Percentiles rank a stretch among this genome's conserved stretches.
Evolutionary conservation across 2,113 vertebrate genomes (phyloP).

Genomic region (Oreochromis aureus): DNA sequence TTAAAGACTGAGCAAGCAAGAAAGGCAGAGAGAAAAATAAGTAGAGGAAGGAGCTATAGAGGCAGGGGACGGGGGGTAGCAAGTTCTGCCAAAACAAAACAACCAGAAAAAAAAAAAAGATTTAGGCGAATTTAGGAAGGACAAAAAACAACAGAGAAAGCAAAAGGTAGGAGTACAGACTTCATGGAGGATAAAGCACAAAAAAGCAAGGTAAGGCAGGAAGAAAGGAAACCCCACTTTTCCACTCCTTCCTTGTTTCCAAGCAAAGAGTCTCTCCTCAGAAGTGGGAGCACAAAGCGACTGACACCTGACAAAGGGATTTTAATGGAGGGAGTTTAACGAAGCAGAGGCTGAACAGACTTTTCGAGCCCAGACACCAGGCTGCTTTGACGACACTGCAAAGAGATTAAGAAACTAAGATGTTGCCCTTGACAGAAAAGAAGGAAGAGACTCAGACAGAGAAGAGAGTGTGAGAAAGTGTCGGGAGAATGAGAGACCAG

Average conservation of each 20-base stretch:
- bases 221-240: neutral
- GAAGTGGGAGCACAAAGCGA: neutral
- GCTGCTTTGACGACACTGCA: constrained; percentile 23
- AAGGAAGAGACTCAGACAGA: constrained; percentile 23
- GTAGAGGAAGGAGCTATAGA: constrained; percentile 38
- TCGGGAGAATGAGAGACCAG: constrained; percentile 31
- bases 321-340: constrained; percentile 10
- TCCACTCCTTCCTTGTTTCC: neutral
- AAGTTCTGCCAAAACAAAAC: constrained; percentile 23
- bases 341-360: constrained; percentile 5
- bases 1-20: constrained; percentile 51
- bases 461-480: constrained; percentile 34
- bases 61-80: neutral
- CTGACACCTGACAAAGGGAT: constrained; percentile 28
- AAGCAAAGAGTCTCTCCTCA: neutral
- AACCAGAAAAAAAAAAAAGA: neutral
- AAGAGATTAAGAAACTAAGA: constrained; percentile 46
- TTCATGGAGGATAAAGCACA: neutral
- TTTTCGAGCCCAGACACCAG: constrained; percentile 9
- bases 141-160: constrained; percentile 3
- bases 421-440: constrained; percentile 24
- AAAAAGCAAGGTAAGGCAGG: neutral
- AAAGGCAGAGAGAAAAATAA: constrained; percentile 20
- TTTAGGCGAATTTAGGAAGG: constrained; percentile 4
- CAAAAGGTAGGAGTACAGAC: constrained; percentile 15